Evolutionary conservation across 2,888 invertebrate species (phyloP), one percentile per base, ranked within the genome.

Genomic region (Galeopsomyia nigrocyanea): DNA sequence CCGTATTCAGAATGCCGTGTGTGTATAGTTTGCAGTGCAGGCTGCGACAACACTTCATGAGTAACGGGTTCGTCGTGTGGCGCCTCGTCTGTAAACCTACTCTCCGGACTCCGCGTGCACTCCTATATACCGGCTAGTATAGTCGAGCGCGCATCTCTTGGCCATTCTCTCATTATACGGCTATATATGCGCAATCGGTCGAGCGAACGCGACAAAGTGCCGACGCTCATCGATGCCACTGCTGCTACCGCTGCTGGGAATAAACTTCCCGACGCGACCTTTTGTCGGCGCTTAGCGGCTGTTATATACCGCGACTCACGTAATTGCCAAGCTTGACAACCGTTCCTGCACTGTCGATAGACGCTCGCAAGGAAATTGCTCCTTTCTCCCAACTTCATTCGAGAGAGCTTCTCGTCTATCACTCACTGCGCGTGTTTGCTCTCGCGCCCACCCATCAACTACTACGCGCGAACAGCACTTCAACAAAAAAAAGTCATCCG

Each of bases 41-140:
- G 14, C 73, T 62, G 68, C 68, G 76, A 74, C 72, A 76, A 78
- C 77, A 68, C 73, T n/a, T 75, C 63, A 76, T 73, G 78, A 77
- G 71, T 85, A 86, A 85, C 85, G 85, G 85, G 82, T 80, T 58
- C 19, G 22, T 85, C 85, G 81, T 80, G 81, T 82, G 83, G 82
- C 84, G 85, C 83, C 82, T 81, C 80, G 79, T 78, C n/a, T 7
- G 80, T 86, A 84, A 86, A 82, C 80, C 83, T 7, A 39, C 39
- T 39, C 7, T 39, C 13, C 13, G 39, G n/a, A n/a, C 83, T 80
- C 77, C 72, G 21, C 47, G 77, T 76, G 75, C 77, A 77, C 78
- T 78, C n/a, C n/a, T n/a, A n/a, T n/a, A n/a, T n/a, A n/a, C n/a
- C 26, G 26, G 26, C 26, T 26, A 26, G 26, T 3, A 5, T 5